A percentile compares a stretch with the other conserved stretches of the same genome.
Evolutionary conservation across 1,140 invertebrate species (phyloP).

Genomic region (Planococcus citri): DNA sequence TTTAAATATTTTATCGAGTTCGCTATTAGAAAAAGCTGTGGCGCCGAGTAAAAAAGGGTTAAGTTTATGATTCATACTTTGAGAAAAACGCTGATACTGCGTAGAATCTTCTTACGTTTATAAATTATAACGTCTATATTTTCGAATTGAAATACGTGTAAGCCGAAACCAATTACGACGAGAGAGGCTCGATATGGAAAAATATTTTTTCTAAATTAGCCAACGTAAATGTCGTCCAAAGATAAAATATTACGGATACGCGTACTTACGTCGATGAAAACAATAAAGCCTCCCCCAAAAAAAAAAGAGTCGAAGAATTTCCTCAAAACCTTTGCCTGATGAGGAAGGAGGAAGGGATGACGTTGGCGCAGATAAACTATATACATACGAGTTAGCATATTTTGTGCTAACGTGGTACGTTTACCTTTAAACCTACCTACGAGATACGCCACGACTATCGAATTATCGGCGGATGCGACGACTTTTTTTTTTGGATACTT

Average conservation of each 20-base stretch:
- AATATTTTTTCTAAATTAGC: slow-evolving; percentile 1
- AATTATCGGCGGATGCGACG: neutral
- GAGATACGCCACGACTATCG: no score
- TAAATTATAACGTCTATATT: neutral
- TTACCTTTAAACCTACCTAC: no score
- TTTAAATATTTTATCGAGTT: slow-evolving; percentile 3
- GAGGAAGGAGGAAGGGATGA: no score
- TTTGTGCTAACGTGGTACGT: no score
- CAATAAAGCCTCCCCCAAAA: neutral
- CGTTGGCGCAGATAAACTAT: no score
- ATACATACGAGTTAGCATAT: no score
- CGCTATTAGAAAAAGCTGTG: neutral
- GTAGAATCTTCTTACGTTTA: neutral
- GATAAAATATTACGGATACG: neutral
- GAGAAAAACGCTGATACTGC: neutral
- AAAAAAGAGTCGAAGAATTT: neutral
- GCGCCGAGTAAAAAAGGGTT: neutral
- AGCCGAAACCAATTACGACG: neutral
- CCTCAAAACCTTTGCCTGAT: no score
- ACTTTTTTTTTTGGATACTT: neutral
- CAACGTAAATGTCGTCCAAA: neutral
- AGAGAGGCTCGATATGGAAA: neutral
- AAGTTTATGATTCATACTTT: neutral
- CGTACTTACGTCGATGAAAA: slow-evolving; percentile 1
- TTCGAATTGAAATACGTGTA: neutral